phyloP scores from a whole-genome alignment of 2,888 invertebrate species.

The Macrosiphum euphorbiae region DNA sequence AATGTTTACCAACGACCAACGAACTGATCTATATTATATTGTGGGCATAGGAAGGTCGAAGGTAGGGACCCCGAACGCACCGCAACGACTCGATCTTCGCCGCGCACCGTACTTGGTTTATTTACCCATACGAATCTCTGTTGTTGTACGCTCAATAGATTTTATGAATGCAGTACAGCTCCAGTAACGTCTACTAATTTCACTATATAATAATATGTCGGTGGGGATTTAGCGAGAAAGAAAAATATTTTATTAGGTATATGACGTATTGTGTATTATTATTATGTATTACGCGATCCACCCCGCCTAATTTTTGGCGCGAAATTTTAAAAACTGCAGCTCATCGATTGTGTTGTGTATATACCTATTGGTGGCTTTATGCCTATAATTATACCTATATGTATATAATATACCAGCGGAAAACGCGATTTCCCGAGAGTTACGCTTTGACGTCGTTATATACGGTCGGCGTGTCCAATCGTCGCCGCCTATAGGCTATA shows the following conservation, averaged over 20 bases:
- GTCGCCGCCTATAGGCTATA: background rate
- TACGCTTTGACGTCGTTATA: conserved; percentile 10
- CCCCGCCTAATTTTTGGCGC: background rate
- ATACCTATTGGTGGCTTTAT: background rate
- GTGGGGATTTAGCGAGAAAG: background rate
- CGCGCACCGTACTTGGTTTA: background rate
- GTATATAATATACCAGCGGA: background rate
- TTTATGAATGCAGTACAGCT: no score
- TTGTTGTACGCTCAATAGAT: no score
- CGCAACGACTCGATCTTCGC: background rate
- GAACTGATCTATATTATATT: background rate
- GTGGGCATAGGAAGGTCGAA: background rate
- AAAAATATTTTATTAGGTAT: background rate
- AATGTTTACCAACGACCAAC: background rate
- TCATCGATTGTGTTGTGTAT: background rate
- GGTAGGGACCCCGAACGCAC: background rate
- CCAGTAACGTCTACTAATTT: no score
- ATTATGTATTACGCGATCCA: background rate
- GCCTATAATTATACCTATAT: background rate
- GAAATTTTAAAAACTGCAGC: background rate
- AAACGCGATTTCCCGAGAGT: background rate
- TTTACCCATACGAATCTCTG: background rate
- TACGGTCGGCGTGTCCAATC: background rate
- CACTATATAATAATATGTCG: no score
- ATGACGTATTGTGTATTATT: background rate